phyloP scores from a whole-genome alignment of 2,113 vertebrate species.

The Phaethornis superciliosus region DNA sequence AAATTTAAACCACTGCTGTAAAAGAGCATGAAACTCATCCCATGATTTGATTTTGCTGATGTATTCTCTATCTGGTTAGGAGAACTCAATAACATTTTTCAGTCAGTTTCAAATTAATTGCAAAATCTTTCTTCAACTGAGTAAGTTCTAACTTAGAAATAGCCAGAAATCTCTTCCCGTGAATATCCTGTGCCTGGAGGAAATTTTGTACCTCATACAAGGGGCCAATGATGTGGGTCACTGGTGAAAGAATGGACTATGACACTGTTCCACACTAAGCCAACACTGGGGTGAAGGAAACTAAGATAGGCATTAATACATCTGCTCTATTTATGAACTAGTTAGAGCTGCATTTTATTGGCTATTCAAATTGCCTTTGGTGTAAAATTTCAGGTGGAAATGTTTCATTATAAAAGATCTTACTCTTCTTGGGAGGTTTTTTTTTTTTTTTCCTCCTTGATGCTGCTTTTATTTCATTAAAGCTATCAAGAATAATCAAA shows the following conservation, averaged over 20 bases:
- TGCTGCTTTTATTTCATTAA: constrained; percentile 12
- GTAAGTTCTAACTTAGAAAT: neutral
- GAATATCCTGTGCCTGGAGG: neutral
- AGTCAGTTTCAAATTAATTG: constrained; percentile 54
- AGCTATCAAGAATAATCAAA: constrained; percentile 50
- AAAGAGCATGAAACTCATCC: constrained; percentile 45
- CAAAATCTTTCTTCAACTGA: constrained; percentile 43
- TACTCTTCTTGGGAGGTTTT: constrained; percentile 21
- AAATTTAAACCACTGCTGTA: constrained; percentile 47
- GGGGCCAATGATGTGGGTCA: neutral
- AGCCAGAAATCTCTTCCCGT: neutral
- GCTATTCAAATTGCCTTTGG: neutral
- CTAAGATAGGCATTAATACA: neutral
- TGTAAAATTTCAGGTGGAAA: constrained; percentile 17
- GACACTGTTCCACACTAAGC: neutral
- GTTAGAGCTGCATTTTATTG: constrained; percentile 7
- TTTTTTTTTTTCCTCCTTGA: neutral
- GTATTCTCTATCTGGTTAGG: constrained; percentile 45
- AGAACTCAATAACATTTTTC: constrained; percentile 48
- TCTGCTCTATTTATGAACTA: neutral
- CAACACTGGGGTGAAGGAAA: neutral
- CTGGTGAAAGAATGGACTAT: neutral
- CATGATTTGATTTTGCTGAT: constrained; percentile 58
- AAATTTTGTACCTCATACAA: neutral
- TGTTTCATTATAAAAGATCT: neutral